phyloP scores from a whole-genome alignment of 1,140 invertebrate species.

The Drosophila littoralis region DNA sequence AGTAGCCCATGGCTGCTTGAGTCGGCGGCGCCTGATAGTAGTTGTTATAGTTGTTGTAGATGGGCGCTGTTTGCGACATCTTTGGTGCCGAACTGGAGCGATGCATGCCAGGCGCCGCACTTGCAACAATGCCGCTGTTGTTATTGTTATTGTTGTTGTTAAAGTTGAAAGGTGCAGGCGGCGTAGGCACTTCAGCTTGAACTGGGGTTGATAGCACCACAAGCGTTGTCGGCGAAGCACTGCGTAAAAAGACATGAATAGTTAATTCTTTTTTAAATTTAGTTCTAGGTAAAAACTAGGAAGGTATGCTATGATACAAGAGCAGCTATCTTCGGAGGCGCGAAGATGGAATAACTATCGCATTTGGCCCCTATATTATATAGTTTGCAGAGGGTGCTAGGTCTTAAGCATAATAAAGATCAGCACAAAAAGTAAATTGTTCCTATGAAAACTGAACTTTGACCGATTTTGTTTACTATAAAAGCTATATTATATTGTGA shows the following conservation, averaged over 20 bases:
- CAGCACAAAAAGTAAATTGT: too few relatives aligned
- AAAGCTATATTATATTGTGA: too few relatives aligned
- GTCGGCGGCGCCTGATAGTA: conserved; percentile 60
- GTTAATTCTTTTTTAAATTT: too few relatives aligned
- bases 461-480: too few relatives aligned
- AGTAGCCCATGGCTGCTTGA: conserved; percentile 54
- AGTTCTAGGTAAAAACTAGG: too few relatives aligned
- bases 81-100: conserved; percentile 70
- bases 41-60: conserved; percentile 70
- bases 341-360: too few relatives aligned
- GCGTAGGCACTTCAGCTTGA: conserved; percentile 21
- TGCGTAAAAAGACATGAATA: conserved; percentile 12
- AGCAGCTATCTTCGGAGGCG: too few relatives aligned
- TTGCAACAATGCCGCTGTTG: conserved; percentile 26
- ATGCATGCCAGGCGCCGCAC: conserved; percentile 57
- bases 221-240: conserved; percentile 41
- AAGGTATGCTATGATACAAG: too few relatives aligned
- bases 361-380: too few relatives aligned
- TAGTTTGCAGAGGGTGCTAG: too few relatives aligned
- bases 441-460: too few relatives aligned
- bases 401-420: too few relatives aligned
- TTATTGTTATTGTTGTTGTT: conserved; percentile 56
- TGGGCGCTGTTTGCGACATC: conserved; percentile 60
- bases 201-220: conserved; percentile 7
- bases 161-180: conserved; percentile 38